phyloP scores from a whole-genome alignment of 2,797 vertebrate genomes.

The Lindbergichthys nudifrons region DNA sequence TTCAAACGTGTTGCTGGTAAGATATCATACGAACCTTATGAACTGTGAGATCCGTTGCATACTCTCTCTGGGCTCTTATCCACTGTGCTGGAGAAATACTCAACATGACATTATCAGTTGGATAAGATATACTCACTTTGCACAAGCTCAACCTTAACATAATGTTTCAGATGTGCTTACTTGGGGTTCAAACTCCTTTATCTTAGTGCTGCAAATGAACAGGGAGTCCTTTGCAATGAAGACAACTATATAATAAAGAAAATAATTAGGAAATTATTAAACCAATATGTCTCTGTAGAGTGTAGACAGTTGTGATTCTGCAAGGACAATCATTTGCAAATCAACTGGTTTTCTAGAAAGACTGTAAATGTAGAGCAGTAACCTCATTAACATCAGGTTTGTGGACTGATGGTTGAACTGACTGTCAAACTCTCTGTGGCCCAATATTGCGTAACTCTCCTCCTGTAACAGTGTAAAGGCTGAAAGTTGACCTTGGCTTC shows the following conservation, averaged over 20 bases:
- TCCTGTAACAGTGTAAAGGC: conserved; percentile 41
- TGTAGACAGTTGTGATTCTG: not conserved
- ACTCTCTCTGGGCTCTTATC: not conserved
- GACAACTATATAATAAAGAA: not conserved
- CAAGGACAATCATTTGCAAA: not conserved
- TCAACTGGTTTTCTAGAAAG: not conserved
- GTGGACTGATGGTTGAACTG: conserved; percentile 20
- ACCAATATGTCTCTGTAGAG: not conserved
- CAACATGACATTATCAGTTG: conserved; percentile 18
- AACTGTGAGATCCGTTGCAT: too few relatives aligned
- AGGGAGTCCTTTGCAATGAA: not conserved
- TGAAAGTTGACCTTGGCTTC: conserved; percentile 53
- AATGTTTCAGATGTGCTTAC: conserved; percentile 9
- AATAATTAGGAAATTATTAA: not conserved
- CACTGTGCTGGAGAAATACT: conserved; percentile 9
- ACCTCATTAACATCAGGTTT: conserved; percentile 32
- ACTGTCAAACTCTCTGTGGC: conserved; percentile 23
- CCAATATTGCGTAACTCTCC: conserved; percentile 54
- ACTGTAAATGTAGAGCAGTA: conserved; percentile 7
- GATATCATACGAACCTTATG: too few relatives aligned
- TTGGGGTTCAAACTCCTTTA: conserved; percentile 25
- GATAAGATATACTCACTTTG: conserved; percentile 17
- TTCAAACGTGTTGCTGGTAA: too few relatives aligned
- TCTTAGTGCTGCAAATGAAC: not conserved
- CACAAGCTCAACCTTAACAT: not conserved